Evolutionary conservation across 2,888 invertebrate genomes (phyloP), one percentile per base, ranked within the genome.

Genomic region (Eugnorisma glareosa): DNA sequence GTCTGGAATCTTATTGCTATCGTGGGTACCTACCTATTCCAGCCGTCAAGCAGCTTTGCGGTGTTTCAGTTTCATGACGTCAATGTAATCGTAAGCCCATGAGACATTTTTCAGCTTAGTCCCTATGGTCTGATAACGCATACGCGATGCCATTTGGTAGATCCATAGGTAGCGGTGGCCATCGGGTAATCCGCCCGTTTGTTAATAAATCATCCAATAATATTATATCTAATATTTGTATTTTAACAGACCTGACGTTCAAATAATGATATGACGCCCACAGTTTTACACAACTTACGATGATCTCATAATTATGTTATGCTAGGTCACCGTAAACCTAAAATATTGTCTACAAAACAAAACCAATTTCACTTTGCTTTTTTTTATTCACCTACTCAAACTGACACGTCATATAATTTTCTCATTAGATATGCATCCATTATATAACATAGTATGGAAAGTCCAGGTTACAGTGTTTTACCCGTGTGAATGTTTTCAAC

Each of bases 401-500:
- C 6, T 48, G n/a, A 37, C n/a, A 61, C 40, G 40, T 31, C 31
- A n/a, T 64, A 48, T 15, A n/a, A 45, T 21, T 15, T 51, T 59
- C 18, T 73, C 21, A 74, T 83, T 74, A 59, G 24, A 71, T 71
- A 77, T 78, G 68, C 37, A 73, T 75, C 82, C 31, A 75, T 81
- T 77, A 67, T 67, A 63, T 76, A 76, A 70, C 45, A 73, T 67
- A 73, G 51, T 35, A 66, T 21, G 66, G 67, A 66, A 76, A 79
- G 40, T 82, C 82, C 75, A 79, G 75, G 61, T 59, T 70, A 59
- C 37, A 45, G 57, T 74, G 28, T 11, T 72, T 48, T 73, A 66
- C 21, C 59, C 85, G 82, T 88, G 86, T 82, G 86, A 88, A 86
- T 73, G 18, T 78, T 69, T 63, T 75, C 81, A 73, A 88, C 66